phyloP scores from a whole-genome alignment of 2,888 invertebrate species.

The Hirudinaria manillensis region DNA sequence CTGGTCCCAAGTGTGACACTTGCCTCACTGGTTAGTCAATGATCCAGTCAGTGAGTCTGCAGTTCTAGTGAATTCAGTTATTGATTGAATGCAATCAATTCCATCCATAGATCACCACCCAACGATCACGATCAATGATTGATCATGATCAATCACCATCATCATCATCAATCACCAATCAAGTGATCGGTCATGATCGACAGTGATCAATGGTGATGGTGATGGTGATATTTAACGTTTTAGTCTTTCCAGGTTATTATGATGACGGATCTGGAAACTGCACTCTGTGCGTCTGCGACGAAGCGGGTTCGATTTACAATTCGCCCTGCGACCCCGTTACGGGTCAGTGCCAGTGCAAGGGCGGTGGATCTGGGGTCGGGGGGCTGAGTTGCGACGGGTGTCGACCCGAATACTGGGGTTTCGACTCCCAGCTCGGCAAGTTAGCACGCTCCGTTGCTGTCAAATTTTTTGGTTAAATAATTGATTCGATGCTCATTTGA shows the following conservation, averaged over 20 bases:
- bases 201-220: too few species aligned
- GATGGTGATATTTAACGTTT: not conserved
- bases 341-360: conserved; percentile 50
- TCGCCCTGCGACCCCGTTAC: conserved; percentile 46
- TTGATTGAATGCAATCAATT: too few species aligned
- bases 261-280: conserved; percentile 43
- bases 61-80: too few species aligned
- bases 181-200: not conserved
- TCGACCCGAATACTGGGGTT: conserved; percentile 31
- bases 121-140: too few species aligned
- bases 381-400: conserved; percentile 48
- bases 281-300: conserved; percentile 46
- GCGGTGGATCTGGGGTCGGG: conserved; percentile 44
- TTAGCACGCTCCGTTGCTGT: not conserved
- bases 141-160: too few species aligned
- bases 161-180: not conserved
- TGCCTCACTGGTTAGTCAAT: conserved; percentile 41
- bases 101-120: too few species aligned
- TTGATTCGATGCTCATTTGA: too few species aligned
- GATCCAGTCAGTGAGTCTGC: not conserved
- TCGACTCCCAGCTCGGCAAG: conserved; percentile 20
- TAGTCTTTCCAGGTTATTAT: conserved; percentile 4
- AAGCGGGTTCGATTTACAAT: conserved; percentile 42
- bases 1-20: conserved; percentile 44
- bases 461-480: too few species aligned